Base-by-base conservation (phyloP, 1,140 invertebrate species). In the Drosophila lacteicornis region DNA sequence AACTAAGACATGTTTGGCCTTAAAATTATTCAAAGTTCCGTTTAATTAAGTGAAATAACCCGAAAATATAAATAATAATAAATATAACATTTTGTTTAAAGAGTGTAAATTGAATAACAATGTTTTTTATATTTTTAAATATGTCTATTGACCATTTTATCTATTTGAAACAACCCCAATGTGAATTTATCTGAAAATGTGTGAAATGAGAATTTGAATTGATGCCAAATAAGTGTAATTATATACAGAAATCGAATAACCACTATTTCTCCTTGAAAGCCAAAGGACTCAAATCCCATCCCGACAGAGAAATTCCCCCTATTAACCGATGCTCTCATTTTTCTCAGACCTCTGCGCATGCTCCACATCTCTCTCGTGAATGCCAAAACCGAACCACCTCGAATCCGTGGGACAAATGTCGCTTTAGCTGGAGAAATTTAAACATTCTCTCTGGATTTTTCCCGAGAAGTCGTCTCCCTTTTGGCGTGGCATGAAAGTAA, bases 301-400 rank as follows among this genome's bases (percentile, higher is more conserved):
- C 33, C 25, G 22, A 56, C 7, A 30, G 36, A 11, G 8, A 65
- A 56, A 49, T 11, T 75, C 59, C 71, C 73, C 17, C 0, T 65
- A 45, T 75, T 57, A 50, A 0, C 15, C n/a, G 9, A 38, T 4
- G 30, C 5, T 27, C 27, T 55, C 60, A 3, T 11, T 22, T 61
- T 25, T 17, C 8, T 38, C 12, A 0, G 4, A 8, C 4, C 7
- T 19, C 13, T 30, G 40, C 57, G 61, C 40, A 49, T 42, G 55
- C 36, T 13, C 17, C 13, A 11, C 22, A 49, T 12, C n/a, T 42
- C 67, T 73, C 69, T 15, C 11, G 17, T 45, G 38, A 33, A 22
- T 33, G 19, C 4, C 9, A 49, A 77, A 80, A 47, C 45, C 83
- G 83, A 86, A 83, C 83, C 42, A 77, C 60, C 30, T 42, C 2